These are phyloP conservation scores for Sphaerodactylus townsendi DNA, from an alignment of 2,113 vertebrate species.

Conservation along the genomic window DNA sequence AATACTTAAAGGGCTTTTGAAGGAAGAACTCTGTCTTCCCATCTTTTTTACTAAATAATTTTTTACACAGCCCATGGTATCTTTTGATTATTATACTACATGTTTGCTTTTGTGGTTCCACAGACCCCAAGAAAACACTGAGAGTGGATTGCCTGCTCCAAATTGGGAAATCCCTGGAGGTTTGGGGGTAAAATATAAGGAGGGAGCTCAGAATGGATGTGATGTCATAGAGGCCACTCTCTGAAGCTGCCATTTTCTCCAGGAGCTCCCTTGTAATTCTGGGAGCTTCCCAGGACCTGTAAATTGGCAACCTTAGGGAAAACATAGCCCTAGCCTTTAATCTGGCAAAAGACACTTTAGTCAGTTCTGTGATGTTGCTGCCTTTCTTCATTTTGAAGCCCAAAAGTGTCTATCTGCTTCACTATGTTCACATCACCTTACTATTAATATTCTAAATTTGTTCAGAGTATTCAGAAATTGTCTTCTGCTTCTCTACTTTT, in stretches of 20 bases:
- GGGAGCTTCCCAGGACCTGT: too few relatives aligned
- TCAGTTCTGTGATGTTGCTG: background rate
- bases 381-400: background rate
- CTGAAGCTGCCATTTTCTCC: too few relatives aligned
- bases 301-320: too few relatives aligned
- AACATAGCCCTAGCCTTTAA: background rate
- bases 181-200: too few relatives aligned
- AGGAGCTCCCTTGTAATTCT: too few relatives aligned
- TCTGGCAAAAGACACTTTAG: rapidly evolving
- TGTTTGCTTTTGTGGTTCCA: constrained; percentile 17
- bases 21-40: background rate
- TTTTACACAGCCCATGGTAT: background rate
- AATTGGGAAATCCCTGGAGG: too few relatives aligned
- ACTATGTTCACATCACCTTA: constrained; percentile 40
- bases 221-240: too few relatives aligned
- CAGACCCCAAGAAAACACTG: too few relatives aligned
- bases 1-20: constrained; percentile 20
- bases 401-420: background rate
- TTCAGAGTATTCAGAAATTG: background rate
- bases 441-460: constrained; percentile 11
- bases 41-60: constrained; percentile 20
- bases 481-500: constrained; percentile 7
- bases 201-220: too few relatives aligned
- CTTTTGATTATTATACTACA: background rate
- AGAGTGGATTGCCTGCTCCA: background rate